Evolutionary conservation across 2,888 invertebrate species (phyloP).

Genomic region (Epistrophe grossulariae): DNA sequence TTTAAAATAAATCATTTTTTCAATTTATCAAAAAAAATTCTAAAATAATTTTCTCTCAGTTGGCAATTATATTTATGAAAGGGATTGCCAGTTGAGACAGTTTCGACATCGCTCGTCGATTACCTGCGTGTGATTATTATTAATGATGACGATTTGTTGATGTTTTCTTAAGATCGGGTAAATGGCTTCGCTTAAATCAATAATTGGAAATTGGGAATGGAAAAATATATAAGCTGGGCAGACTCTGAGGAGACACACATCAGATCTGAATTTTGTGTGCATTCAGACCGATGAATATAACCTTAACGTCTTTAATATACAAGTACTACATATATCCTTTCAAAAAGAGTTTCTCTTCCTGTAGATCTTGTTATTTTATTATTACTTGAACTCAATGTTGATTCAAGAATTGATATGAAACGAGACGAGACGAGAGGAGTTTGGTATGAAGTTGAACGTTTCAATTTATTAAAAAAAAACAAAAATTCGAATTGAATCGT

Average conservation of each 20-base stretch:
- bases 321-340: slow-evolving; percentile 35
- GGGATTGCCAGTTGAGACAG: slow-evolving; percentile 66
- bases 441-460: slow-evolving; percentile 45
- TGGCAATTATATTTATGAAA: slow-evolving; percentile 23
- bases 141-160: slow-evolving; percentile 84
- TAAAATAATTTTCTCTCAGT: neutral
- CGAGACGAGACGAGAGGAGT: neutral
- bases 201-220: slow-evolving; percentile 68
- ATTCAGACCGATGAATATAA: slow-evolving; percentile 42
- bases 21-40: too few species aligned
- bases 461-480: slow-evolving; percentile 54
- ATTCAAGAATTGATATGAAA: slow-evolving; percentile 23
- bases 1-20: too few species aligned
- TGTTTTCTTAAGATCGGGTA: slow-evolving; percentile 82
- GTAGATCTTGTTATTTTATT: slow-evolving; percentile 61
- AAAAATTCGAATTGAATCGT: slow-evolving; percentile 40
- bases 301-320: slow-evolving; percentile 8
- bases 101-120: slow-evolving; percentile 66
- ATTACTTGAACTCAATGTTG: slow-evolving; percentile 39
- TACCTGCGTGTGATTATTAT: slow-evolving; percentile 81
- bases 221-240: slow-evolving; percentile 65
- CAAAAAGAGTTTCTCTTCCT: slow-evolving; percentile 65
- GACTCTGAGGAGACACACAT: slow-evolving; percentile 52
- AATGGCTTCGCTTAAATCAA: slow-evolving; percentile 78
- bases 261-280: slow-evolving; percentile 29